A percentile compares a stretch with the other conserved stretches of the same genome.
Conservation (phyloP, 1,140 invertebrate genomes). For the Drosophila ohnishii region DNA sequence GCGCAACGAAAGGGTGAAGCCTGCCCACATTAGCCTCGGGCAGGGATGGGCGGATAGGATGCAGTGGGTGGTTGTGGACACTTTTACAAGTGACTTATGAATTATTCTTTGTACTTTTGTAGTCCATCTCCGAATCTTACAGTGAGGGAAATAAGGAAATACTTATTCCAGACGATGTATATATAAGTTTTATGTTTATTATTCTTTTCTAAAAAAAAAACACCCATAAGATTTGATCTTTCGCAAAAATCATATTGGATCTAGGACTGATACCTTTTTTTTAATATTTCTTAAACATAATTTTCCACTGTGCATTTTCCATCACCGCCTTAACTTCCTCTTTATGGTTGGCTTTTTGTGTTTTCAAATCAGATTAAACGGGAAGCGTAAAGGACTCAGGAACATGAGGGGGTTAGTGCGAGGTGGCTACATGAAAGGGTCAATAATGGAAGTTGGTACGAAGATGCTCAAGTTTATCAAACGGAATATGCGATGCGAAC, state of each 20-base stretch:
- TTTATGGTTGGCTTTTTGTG: conserved; percentile 59
- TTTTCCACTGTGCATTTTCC: conserved; percentile 4
- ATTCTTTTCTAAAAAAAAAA: not conserved
- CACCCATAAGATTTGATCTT: too few relatives aligned
- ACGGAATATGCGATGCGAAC: conserved; percentile 66
- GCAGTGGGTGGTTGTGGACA: conserved; percentile 36
- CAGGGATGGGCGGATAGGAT: conserved; percentile 1
- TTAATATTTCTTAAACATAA: too few relatives aligned
- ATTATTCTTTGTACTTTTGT: conserved; percentile 63
- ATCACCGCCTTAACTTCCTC: conserved; percentile 25
- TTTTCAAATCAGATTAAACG: conserved; percentile 67
- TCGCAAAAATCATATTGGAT: too few relatives aligned
- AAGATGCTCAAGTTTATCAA: conserved; percentile 53
- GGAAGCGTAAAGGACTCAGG: conserved; percentile 7
- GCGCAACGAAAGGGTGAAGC: conserved; percentile 56
- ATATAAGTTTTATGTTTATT: not conserved
- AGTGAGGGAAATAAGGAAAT: not conserved
- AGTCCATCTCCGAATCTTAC: conserved; percentile 22
- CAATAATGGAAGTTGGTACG: conserved; percentile 40
- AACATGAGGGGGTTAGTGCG: conserved; percentile 12
- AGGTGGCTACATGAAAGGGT: conserved; percentile 62
- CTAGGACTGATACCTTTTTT: too few relatives aligned
- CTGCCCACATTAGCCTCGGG: conserved; percentile 58
- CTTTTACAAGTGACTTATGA: conserved; percentile 81
- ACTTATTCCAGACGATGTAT: not conserved